Base-by-base conservation (phyloP, 2,113 vertebrate species). In the Platysteira castanea region DNA sequence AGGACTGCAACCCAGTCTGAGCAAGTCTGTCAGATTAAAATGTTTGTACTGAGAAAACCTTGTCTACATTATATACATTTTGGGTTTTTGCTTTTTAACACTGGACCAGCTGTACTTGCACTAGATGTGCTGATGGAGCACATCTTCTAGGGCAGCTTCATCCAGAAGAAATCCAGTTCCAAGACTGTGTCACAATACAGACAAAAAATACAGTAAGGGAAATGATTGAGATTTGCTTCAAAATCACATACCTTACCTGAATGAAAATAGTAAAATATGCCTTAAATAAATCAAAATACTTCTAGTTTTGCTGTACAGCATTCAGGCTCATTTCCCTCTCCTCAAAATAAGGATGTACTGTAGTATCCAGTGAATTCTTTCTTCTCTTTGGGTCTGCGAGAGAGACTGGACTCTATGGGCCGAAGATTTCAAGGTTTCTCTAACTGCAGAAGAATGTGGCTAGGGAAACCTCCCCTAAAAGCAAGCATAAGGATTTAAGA, bases 391-490 rank as follows among this genome's bases (percentile, higher is more conserved):
- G 18, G 78, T 67, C 20, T 53, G 22, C 13, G 49, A 53, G 28
- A 73, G 35, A 86, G 15, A 28, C 24, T 15, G 19, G 18, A 73
- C 13, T 56, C 19, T 11, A 10, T 0, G 0, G 39, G 30, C 16
- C 46, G 69, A 31, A 79, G 74, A 52, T 44, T 3, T 71, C 47
- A 54, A 79, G 28, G 21, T 44, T 83, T 59, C 70, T 78, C 16
- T 47, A 52, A 57, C 5, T 85, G 23, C 57, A 71, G 44, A 90
- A 71, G 23, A 59, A 39, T 13, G 11, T 27, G 14, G 11, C 47
- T 63, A 67, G 17, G 10, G 33, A 90, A 71, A 54, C 13, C 22
- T 76, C 23, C 44, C 61, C n/a, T 13, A 60, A 26, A 37, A 80
- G 17, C 11, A 67, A 5, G 3, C 26, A 9, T 37, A 69, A 78